Percentiles rank a stretch among this genome's conserved stretches.
phyloP scores from a whole-genome alignment of 2,888 invertebrate genomes.

The Ernsta delagoae region DNA sequence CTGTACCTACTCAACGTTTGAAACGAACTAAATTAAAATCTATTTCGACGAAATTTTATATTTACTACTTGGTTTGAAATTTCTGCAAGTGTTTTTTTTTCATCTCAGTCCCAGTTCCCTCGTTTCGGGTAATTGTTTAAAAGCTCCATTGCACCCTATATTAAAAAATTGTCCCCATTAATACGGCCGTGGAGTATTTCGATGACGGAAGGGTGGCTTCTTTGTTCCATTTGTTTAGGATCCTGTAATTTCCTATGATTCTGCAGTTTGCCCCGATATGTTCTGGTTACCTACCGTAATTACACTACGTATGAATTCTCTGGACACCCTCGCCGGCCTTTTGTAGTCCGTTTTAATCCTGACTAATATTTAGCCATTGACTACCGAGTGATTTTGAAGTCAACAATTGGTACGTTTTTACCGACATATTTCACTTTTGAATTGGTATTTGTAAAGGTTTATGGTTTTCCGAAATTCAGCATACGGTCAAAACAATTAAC shows the following conservation, averaged over 20 bases:
- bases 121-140: conserved; percentile 61
- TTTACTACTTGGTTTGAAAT: background rate
- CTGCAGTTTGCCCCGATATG: conserved; percentile 65
- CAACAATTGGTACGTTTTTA: conserved; percentile 27
- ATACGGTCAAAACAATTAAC: background rate
- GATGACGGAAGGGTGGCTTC: conserved; percentile 59
- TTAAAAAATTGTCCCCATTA: conserved; percentile 80
- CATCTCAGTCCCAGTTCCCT: conserved; percentile 17
- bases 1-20: background rate
- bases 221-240: conserved; percentile 73
- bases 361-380: conserved; percentile 36
- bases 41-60: conserved; percentile 16
- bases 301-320: conserved; percentile 70
- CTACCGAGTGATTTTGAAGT: conserved; percentile 24
- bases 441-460: background rate
- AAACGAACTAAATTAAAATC: conserved; percentile 7
- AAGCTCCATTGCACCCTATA: conserved; percentile 67
- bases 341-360: conserved; percentile 76
- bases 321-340: conserved; percentile 61
- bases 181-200: conserved; percentile 58
- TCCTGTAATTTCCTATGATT: conserved; percentile 80
- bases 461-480: background rate
- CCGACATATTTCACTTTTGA: conserved; percentile 7
- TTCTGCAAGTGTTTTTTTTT: background rate
- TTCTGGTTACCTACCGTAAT: conserved; percentile 60